Evolutionary conservation across 2,888 invertebrate genomes (phyloP).

Genomic region (Agriopis leucophaearia): DNA sequence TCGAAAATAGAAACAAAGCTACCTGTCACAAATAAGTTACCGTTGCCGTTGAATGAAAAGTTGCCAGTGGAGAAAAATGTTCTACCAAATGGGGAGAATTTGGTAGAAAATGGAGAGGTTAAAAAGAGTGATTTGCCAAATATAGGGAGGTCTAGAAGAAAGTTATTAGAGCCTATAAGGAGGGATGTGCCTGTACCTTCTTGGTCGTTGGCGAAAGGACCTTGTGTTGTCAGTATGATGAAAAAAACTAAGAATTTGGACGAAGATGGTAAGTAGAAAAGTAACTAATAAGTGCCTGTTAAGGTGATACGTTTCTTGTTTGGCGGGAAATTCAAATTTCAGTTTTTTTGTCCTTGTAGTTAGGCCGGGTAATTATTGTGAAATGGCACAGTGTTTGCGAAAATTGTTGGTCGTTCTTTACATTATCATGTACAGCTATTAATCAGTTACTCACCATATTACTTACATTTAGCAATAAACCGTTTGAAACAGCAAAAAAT

Average conservation of each 20-base stretch:
- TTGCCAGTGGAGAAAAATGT: constrained; percentile 54
- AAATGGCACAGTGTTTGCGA: too few species aligned
- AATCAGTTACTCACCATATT: too few species aligned
- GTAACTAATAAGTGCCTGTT: too few species aligned
- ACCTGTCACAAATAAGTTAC: constrained; percentile 9
- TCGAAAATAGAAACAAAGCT: constrained; percentile 58
- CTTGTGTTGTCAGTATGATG: constrained; percentile 74
- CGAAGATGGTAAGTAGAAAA: constrained; percentile 48
- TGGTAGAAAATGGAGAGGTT: constrained; percentile 45
- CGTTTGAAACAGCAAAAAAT: too few species aligned
- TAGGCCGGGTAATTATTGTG: too few species aligned
- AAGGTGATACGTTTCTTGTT: too few species aligned
- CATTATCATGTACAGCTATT: too few species aligned
- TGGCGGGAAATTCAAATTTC: too few species aligned
- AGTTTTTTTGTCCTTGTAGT: too few species aligned
- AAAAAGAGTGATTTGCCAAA: constrained; percentile 66
- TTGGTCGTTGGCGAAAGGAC: constrained; percentile 82
- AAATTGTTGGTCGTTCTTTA: too few species aligned
- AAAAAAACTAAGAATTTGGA: constrained; percentile 58
- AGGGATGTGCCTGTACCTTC: constrained; percentile 67
- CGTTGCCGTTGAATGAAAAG: constrained; percentile 42
- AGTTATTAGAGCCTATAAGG: constrained; percentile 77
- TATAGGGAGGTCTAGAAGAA: constrained; percentile 71
- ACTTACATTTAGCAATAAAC: too few species aligned
- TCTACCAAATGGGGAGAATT: constrained; percentile 36